Evolutionary conservation across 2,113 vertebrate species (phyloP), one percentile per base, ranked within the genome.

Genomic region (Melanerpes formicivorus): DNA sequence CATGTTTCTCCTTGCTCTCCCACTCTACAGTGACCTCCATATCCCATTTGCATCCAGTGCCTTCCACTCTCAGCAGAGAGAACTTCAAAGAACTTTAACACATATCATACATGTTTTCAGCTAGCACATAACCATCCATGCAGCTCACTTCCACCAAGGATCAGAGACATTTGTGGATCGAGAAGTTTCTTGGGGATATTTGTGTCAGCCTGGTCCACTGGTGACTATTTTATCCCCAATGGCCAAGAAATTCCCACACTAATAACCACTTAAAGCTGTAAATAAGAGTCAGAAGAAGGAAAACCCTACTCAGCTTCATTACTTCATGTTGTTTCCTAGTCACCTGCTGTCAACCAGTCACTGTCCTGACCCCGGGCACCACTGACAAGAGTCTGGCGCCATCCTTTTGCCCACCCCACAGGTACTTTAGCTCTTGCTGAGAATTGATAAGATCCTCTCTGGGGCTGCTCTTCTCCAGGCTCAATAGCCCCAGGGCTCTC

Each of bases 291-390:
- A 34, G 54, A n/a, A 27, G 25, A 59, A 74, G 21, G n/a, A 29
- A 3, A 6, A 2, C 3, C 5, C 27, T 11, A 0, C 3, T 6
- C 60, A 23, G 56, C 13, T 29, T 3, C 27, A 3, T 6, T 82
- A 4, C 79, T 1, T 34, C 34, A 34, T 34, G 34, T 34, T n/a
- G 12, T 42, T 62, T 18, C 32, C 37, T 3, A 26, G 9, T 27
- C 30, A 18, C 23, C 29, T 48, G 50, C 55, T 67, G 27, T 1
- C 44, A 23, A 42, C 46, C 46, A 46, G 46, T 17, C 46, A 46
- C 46, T 18, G 16, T 46, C 17, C 46, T 46, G 46, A 18, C 46
- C 46, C 46, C 18, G 46, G 34, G 34, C 34, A 34, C 34, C 34
- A 34, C 34, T 34, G 34, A 34, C 34, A 34, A 34, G 34, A 34